These are phyloP conservation scores for Holacanthella duospinosa DNA, from an alignment of 2,888 invertebrate genomes.

Conservation along the genomic window DNA sequence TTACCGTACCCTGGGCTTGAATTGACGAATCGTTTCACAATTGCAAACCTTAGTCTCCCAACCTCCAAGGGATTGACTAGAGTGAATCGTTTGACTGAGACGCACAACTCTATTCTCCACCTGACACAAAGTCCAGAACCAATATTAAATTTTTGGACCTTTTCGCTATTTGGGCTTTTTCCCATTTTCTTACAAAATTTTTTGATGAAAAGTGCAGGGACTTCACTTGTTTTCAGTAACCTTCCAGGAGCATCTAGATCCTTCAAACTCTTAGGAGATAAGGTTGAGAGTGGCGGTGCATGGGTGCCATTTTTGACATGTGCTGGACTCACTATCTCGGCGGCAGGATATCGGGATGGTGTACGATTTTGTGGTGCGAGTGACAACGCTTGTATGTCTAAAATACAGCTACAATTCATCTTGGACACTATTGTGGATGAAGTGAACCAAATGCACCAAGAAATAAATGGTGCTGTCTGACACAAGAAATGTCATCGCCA, in stretches of 20 bases:
- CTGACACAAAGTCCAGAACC: conserved; percentile 26
- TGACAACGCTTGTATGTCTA: conserved; percentile 16
- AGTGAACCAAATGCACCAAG: conserved; percentile 4
- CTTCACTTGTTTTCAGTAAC: conserved; percentile 30
- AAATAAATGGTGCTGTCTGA: conserved; percentile 5
- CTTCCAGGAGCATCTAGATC: conserved; percentile 28
- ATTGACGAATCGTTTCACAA: conserved; percentile 31
- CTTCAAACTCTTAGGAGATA: conserved; percentile 22
- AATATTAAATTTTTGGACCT: conserved; percentile 27
- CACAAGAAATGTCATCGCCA: too few relatives aligned
- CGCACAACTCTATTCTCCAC: conserved; percentile 14
- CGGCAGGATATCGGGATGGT: conserved; percentile 15
- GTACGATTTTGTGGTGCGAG: conserved; percentile 17
- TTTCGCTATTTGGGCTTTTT: conserved; percentile 26
- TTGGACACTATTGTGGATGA: conserved; percentile 11
- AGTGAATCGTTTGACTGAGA: conserved; percentile 18
- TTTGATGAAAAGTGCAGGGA: conserved; percentile 25
- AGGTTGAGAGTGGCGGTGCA: conserved; percentile 24
- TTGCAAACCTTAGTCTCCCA: conserved; percentile 28
- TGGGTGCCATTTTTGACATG: conserved; percentile 31
- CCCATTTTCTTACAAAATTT: conserved; percentile 22
- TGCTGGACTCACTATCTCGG: conserved; percentile 21
- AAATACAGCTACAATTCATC: conserved; percentile 10
- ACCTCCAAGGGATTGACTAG: conserved; percentile 17
- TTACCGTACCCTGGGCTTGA: conserved; percentile 25